phyloP scores from a whole-genome alignment of 2,888 invertebrate genomes.

The Aromia moschata region DNA sequence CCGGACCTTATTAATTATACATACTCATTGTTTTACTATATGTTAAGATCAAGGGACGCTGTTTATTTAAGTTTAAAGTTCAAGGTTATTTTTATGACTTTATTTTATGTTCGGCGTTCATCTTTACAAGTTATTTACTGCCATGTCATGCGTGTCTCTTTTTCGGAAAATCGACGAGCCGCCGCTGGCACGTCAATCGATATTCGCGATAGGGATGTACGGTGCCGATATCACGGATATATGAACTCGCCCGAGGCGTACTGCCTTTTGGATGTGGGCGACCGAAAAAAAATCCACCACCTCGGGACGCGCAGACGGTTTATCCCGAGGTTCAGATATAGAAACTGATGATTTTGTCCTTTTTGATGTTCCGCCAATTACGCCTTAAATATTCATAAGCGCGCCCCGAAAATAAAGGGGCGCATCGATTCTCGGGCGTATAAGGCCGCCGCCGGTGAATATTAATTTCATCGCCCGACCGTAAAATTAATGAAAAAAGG shows the following conservation, averaged over 20 bases:
- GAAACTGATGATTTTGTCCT: constrained; percentile 21
- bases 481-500: not conserved
- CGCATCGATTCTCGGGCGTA: not conserved
- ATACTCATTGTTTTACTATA: no score
- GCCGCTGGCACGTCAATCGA: constrained; percentile 25
- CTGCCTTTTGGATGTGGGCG: constrained; percentile 37
- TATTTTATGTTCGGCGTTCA: no score
- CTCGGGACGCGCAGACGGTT: constrained; percentile 31
- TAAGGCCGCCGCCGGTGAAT: not conserved
- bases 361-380: constrained; percentile 24
- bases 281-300: constrained; percentile 31
- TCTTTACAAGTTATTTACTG: no score
- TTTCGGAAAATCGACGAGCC: no score
- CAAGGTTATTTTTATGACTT: no score
- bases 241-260: constrained; percentile 36
- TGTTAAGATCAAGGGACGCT: no score
- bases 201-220: constrained; percentile 27
- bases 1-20: no score
- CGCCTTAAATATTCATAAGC: constrained; percentile 22
- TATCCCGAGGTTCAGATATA: constrained; percentile 25
- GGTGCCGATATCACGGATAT: constrained; percentile 32
- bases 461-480: not conserved
- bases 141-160: no score
- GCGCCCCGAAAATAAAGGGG: not conserved
- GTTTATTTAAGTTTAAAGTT: no score